A percentile compares a stretch with the other conserved stretches of the same genome.
phyloP scores from a whole-genome alignment of 2,797 vertebrate species.

The Sebastiscus albofasciatus region DNA sequence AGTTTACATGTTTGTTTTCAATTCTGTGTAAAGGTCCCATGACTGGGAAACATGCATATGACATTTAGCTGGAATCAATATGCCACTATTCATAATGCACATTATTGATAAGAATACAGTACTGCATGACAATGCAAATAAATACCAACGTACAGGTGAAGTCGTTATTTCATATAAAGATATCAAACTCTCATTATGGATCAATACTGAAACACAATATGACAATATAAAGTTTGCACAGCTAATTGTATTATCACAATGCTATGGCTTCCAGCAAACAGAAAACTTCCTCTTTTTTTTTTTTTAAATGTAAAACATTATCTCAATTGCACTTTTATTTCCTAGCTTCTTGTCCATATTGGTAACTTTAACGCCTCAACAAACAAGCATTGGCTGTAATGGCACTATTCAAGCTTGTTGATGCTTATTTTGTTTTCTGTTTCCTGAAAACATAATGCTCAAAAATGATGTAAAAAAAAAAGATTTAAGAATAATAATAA shows the following conservation, averaged over 20 bases:
- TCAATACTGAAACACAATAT: conserved; percentile 98
- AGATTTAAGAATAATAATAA: conserved; percentile 65
- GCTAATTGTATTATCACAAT: conserved; percentile 89
- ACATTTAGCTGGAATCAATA: conserved; percentile 92
- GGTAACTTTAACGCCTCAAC: conserved; percentile 87
- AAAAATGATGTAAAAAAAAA: conserved; percentile 80
- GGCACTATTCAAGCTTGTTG: conserved; percentile 84
- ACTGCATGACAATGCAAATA: conserved; percentile 97
- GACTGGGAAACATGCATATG: conserved; percentile 95
- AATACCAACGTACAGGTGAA: conserved; percentile 96
- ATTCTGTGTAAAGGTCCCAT: conserved; percentile 94
- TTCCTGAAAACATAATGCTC: conserved; percentile 95
- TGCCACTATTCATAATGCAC: conserved; percentile 95
- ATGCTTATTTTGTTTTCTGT: conserved; percentile 90
- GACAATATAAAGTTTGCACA: conserved; percentile 91
- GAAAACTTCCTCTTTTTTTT: conserved; percentile 84
- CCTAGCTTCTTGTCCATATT: conserved; percentile 82
- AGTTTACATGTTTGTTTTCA: conserved; percentile 81
- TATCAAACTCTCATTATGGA: conserved; percentile 92
- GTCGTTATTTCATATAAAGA: conserved; percentile 92
- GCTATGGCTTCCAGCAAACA: conserved; percentile 97
- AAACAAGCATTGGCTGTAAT: conserved; percentile 78
- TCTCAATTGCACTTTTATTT: conserved; percentile 86
- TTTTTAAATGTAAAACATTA: conserved; percentile 71
- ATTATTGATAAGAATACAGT: conserved; percentile 94